Evolutionary conservation across 2,888 invertebrate species (phyloP).

Genomic region (Dasypogon diadema): DNA sequence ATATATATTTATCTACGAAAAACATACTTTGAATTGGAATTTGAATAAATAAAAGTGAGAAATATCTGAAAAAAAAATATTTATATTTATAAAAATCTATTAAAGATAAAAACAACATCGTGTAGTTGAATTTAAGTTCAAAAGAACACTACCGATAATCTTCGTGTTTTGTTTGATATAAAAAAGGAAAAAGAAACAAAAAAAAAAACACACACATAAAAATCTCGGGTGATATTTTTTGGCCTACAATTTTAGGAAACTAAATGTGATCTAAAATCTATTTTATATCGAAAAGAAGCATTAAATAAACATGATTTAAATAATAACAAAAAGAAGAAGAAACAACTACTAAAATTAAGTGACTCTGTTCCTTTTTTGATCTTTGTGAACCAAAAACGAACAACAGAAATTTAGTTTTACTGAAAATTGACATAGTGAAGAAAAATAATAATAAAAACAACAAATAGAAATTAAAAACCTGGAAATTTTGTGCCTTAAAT

Average conservation of each 20-base stretch:
- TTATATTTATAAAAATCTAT: slow-evolving; percentile 38
- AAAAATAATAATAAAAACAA: no score
- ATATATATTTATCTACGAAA: slow-evolving; percentile 38
- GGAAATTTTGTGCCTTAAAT: slow-evolving; percentile 61
- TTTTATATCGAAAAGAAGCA: slow-evolving; percentile 33
- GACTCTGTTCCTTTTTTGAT: neutral
- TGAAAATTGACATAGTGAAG: neutral
- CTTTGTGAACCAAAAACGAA: slow-evolving; percentile 56
- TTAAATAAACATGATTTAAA: slow-evolving; percentile 25
- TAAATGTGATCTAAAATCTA: slow-evolving; percentile 49
- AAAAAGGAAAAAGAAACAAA: slow-evolving; percentile 19
- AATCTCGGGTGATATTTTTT: slow-evolving; percentile 55
- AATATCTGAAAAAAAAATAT: slow-evolving; percentile 27
- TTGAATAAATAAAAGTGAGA: neutral
- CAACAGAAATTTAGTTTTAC: slow-evolving; percentile 44
- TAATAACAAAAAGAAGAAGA: slow-evolving; percentile 26
- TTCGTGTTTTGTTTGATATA: slow-evolving; percentile 42
- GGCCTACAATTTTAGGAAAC: slow-evolving; percentile 50
- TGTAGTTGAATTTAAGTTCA: slow-evolving; percentile 11
- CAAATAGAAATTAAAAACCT: slow-evolving; percentile 41
- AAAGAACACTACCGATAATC: neutral
- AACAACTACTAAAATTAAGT: slow-evolving; percentile 19
- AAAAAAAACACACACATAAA: slow-evolving; percentile 49
- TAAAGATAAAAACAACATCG: neutral
- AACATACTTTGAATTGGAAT: neutral